These are phyloP conservation scores for Drosophila orosa DNA, from an alignment of 1,140 invertebrate species.

Conservation along the genomic window DNA sequence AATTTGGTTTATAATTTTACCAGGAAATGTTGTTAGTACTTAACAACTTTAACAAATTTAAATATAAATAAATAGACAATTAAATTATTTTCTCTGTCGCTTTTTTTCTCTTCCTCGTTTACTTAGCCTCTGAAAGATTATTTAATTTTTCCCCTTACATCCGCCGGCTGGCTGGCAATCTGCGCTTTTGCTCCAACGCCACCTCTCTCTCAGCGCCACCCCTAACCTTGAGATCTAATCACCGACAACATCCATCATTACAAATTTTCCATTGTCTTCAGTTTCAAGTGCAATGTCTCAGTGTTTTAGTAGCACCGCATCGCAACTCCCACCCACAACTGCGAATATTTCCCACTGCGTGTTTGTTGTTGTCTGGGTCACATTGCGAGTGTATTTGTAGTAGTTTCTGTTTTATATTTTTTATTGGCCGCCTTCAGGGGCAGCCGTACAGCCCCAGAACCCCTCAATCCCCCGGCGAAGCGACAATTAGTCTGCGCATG, in stretches of 20 bases:
- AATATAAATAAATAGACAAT: background rate
- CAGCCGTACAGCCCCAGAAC: background rate
- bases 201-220: background rate
- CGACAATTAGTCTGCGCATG: constrained; percentile 80
- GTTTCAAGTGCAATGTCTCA: constrained; percentile 58
- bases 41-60: background rate
- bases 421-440: constrained; percentile 41
- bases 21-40: no score
- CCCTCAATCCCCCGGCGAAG: constrained; percentile 3
- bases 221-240: constrained; percentile 11
- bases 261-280: constrained; percentile 47
- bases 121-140: background rate
- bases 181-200: background rate
- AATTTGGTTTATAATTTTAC: no score
- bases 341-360: constrained; percentile 48
- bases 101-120: constrained; percentile 8
- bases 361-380: constrained; percentile 39
- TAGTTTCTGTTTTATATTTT: constrained; percentile 13
- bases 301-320: constrained; percentile 4
- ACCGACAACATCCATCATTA: constrained; percentile 26
- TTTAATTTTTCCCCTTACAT: constrained; percentile 9
- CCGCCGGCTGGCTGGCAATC: constrained; percentile 5
- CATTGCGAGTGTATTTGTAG: constrained; percentile 12
- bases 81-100: background rate
- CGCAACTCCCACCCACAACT: constrained; percentile 23